Conservation (phyloP, 2,888 invertebrate species). For the Globia sparganii region DNA sequence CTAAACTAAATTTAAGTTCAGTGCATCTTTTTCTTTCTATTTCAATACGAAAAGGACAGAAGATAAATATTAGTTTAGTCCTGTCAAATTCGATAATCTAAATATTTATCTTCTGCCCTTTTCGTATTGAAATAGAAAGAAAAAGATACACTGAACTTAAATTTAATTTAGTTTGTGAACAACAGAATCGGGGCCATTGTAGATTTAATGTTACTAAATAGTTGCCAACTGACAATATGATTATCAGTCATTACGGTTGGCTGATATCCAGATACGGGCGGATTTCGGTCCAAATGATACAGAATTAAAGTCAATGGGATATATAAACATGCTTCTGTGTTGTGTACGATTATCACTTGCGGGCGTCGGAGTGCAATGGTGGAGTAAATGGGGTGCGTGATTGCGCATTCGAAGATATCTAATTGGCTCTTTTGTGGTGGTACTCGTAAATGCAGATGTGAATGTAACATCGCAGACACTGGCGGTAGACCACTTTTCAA, state of each 20-base stretch:
- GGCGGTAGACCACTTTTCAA: not conserved
- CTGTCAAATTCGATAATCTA: too few species aligned
- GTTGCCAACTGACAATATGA: not conserved
- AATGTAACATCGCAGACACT: not conserved
- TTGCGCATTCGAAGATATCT: not conserved
- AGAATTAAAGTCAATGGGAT: conserved; percentile 30
- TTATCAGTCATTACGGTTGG: conserved; percentile 34
- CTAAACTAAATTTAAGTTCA: too few species aligned
- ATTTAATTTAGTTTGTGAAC: too few species aligned
- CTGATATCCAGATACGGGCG: conserved; percentile 24
- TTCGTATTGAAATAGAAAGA: too few species aligned
- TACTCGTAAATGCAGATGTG: not conserved
- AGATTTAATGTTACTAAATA: conserved; percentile 6
- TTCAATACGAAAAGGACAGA: too few species aligned
- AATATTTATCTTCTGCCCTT: too few species aligned
- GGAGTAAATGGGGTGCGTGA: not conserved
- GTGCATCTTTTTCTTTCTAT: too few species aligned
- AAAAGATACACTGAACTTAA: too few species aligned
- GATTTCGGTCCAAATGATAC: conserved; percentile 32
- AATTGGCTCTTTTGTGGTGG: not conserved
- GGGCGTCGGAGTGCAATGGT: conserved; percentile 15
- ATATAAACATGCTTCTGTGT: conserved; percentile 25
- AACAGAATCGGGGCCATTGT: too few species aligned
- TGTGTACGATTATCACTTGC: conserved; percentile 31
- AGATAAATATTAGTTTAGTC: too few species aligned